phyloP scores from a whole-genome alignment of 2,113 vertebrate species.

The Otus sunia region DNA sequence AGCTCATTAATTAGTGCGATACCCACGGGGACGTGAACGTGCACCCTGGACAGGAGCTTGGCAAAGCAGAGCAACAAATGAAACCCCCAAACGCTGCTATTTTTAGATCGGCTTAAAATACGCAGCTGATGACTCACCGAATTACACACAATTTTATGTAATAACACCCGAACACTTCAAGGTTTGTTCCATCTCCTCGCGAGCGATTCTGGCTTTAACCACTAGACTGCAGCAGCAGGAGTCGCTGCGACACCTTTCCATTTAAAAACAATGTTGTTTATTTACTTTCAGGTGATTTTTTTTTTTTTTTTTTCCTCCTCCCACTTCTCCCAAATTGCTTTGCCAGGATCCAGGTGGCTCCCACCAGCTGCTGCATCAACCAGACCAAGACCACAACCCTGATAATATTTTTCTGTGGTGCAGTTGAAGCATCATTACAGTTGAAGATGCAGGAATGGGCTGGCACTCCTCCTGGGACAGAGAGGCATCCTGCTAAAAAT shows the following conservation, averaged over 20 bases:
- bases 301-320: neutral
- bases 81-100: neutral
- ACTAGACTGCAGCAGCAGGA: neutral
- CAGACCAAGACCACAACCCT: neutral
- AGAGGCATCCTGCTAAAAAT: neutral
- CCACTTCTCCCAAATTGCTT: neutral
- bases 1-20: too few relatives aligned
- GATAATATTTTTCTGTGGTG: neutral
- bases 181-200: neutral
- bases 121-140: neutral
- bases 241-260: too few relatives aligned
- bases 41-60: neutral
- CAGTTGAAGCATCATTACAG: neutral
- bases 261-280: neutral
- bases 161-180: rapidly evolving
- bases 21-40: neutral
- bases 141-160: neutral
- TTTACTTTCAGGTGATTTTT: neutral
- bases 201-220: neutral
- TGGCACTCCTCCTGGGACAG: neutral
- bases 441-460: neutral
- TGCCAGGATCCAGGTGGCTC: neutral
- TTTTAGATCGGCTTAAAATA: neutral
- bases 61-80: too few relatives aligned
- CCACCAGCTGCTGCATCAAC: neutral